Conservation (phyloP, 2,888 invertebrate genomes). For the Icerya purchasi region DNA sequence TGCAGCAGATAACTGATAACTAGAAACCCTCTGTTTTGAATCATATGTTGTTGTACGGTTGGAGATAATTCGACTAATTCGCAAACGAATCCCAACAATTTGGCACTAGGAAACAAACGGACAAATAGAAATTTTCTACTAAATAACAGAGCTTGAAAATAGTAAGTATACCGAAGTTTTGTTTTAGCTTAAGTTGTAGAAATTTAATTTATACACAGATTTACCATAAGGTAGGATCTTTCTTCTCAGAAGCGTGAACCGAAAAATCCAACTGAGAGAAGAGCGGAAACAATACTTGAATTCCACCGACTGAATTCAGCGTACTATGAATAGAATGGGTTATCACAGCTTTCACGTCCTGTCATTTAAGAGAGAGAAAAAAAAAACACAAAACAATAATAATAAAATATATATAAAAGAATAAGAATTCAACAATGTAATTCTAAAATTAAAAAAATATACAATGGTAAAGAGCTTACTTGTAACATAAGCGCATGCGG, state of each 20-base stretch:
- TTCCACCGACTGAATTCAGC: constrained; percentile 94
- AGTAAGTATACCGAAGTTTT: no score
- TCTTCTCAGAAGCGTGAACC: constrained; percentile 53
- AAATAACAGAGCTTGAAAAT: no score
- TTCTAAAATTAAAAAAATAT: neutral
- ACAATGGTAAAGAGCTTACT: constrained; percentile 37
- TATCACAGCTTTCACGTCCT: constrained; percentile 98
- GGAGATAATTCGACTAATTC: constrained; percentile 90
- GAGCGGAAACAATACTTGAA: constrained; percentile 90
- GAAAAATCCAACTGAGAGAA: constrained; percentile 93
- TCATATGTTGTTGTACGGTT: constrained; percentile 97
- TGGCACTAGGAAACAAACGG: constrained; percentile 43
- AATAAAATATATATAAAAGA: no score
- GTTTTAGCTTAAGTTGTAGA: neutral
- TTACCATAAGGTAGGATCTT: constrained; percentile 76
- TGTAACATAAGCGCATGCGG: constrained; percentile 98
- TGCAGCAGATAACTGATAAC: constrained; percentile 95
- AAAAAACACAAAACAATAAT: no score
- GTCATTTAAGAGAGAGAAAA: no score
- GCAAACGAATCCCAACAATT: constrained; percentile 88
- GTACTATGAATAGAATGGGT: constrained; percentile 99
- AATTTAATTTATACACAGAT: neutral
- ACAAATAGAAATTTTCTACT: neutral
- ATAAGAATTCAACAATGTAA: neutral
- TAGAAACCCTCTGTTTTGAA: constrained; percentile 93